Percentiles rank a stretch among this genome's conserved stretches.
Conservation (phyloP, 2,888 invertebrate genomes). For the Apamea anceps region DNA sequence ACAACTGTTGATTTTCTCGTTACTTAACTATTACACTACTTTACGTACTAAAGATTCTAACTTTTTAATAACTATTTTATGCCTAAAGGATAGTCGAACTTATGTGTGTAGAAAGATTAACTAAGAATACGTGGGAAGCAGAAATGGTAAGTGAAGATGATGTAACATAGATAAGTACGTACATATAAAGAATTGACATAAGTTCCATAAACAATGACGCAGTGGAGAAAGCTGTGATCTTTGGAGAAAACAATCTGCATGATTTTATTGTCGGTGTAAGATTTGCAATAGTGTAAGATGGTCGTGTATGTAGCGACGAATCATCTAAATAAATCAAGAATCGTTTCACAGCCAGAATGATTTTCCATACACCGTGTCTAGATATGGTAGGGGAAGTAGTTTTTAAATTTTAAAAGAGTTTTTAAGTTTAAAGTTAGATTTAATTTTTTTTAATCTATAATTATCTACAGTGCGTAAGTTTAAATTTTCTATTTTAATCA, state of each 20-base stretch:
- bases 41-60: conserved; percentile 83
- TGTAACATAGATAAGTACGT: conserved; percentile 71
- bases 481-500: conserved; percentile 86
- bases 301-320: conserved; percentile 69
- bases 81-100: conserved; percentile 80
- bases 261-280: conserved; percentile 82
- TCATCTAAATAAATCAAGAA: conserved; percentile 84
- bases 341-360: conserved; percentile 90
- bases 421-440: conserved; percentile 80
- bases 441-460: conserved; percentile 82
- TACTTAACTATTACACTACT: conserved; percentile 82
- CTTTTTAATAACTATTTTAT: conserved; percentile 79
- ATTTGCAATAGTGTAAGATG: conserved; percentile 61
- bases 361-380: conserved; percentile 87
- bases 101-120: conserved; percentile 71
- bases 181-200: conserved; percentile 80
- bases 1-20: conserved; percentile 87
- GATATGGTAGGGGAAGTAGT: conserved; percentile 87
- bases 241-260: conserved; percentile 65
- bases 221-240: conserved; percentile 59
- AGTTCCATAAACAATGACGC: conserved; percentile 66
- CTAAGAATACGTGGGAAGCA: conserved; percentile 56
- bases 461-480: conserved; percentile 89
- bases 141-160: conserved; percentile 63
- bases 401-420: conserved; percentile 77